Evolutionary conservation across 2,888 invertebrate species (phyloP), one percentile per base, ranked within the genome.

Genomic region (Drosophila setosimentum): DNA sequence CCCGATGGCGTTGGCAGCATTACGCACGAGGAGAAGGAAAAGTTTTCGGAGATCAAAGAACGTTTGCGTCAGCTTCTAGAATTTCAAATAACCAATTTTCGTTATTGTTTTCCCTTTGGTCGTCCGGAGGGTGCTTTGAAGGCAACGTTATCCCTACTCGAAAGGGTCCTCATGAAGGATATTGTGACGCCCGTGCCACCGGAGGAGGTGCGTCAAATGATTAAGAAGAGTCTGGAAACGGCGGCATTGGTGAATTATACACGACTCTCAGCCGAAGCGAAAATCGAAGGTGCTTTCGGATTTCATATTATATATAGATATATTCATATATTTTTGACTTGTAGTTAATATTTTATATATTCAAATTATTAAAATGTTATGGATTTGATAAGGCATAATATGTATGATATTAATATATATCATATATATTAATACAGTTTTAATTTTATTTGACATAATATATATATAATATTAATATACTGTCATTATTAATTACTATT

Each of bases 1-100:
- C 99, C 99, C 73, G 99, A 99, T 94, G 99, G 99, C 61, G 98
- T 99, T 83, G 99, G 99, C 84, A 99, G 99, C 92, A 99, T 99
- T 91, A 98, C 99, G 16, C 97, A 98, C 90, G 99, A 98, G 93
- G 99, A 99, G 93, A 98, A 98, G 93, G 99, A 99, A 91, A 98
- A 98, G 93, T 99, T 99, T 93, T 97, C 98, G 74, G 98, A 98
- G 93, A 98, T 99, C 91, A 99, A 99, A 93, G 99, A 99, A 92
- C 95, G 99, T 76, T 94, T 99, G 81, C 95, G 98, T 91, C 95
- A 97, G 88, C 94, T 99, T 80, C 94, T 99, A 82, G 99, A 99
- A 94, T 97, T 98, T 94, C 99, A 99, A 95, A 99, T 99, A 91
- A 99, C 99, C 32, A 99, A 99, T 95, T 99, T 99, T 94, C 96